These are phyloP conservation scores for Gastrophysa polygoni DNA, from an alignment of 2,888 invertebrate species.

Conservation along the genomic window DNA sequence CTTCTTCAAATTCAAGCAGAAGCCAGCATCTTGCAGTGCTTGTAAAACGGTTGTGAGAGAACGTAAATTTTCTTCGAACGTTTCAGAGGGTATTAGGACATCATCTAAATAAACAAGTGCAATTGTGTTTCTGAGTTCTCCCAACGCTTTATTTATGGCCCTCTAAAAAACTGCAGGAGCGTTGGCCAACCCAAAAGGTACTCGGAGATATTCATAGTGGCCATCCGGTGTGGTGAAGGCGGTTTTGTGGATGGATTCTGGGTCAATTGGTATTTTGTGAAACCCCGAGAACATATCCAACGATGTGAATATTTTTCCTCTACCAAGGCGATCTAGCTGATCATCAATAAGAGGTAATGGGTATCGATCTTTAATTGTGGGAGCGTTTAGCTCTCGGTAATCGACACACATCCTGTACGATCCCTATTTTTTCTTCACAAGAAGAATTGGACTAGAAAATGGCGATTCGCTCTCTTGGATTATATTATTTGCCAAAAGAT, in stretches of 20 bases:
- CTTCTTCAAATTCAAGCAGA: constrained; percentile 18
- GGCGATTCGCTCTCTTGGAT: constrained; percentile 25
- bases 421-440: constrained; percentile 29
- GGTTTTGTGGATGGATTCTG: constrained; percentile 34
- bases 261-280: constrained; percentile 48
- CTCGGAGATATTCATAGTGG: constrained; percentile 46
- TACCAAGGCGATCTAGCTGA: constrained; percentile 40
- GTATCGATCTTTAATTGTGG: constrained; percentile 39
- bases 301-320: constrained; percentile 37
- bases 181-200: constrained; percentile 51
- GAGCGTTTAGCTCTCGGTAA: constrained; percentile 38
- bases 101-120: constrained; percentile 41
- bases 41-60: constrained; percentile 11
- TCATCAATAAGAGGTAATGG: constrained; percentile 40
- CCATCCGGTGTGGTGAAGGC: constrained; percentile 46
- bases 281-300: constrained; percentile 45
- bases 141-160: constrained; percentile 34
- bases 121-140: constrained; percentile 18
- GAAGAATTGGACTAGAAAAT: constrained; percentile 28
- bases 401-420: constrained; percentile 30
- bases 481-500: constrained; percentile 23
- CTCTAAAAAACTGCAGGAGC: constrained; percentile 49
- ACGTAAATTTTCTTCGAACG: constrained; percentile 27
- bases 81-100: constrained; percentile 37
- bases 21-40: constrained; percentile 8